Conservation (phyloP, 2,113 vertebrate species). For the Phalacrocorax brasilianus region DNA sequence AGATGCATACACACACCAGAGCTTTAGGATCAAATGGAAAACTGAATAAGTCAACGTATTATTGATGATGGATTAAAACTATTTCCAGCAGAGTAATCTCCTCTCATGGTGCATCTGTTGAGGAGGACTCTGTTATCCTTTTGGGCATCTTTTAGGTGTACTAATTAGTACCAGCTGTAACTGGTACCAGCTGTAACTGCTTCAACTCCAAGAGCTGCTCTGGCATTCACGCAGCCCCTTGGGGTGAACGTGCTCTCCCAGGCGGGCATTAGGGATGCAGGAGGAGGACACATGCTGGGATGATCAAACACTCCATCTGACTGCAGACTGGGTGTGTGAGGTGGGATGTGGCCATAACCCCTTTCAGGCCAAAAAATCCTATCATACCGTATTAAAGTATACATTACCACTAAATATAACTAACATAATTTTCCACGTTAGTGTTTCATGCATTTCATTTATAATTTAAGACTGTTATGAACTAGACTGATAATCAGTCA, state of each 20-base stretch:
- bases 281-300: not conserved
- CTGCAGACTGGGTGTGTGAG: not conserved
- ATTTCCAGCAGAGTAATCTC: not conserved
- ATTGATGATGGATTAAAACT: not conserved
- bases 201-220: not conserved
- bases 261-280: rapidly evolving
- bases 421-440: not conserved
- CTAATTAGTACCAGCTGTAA: not conserved
- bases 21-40: slow-evolving; percentile 9
- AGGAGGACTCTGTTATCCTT: not conserved
- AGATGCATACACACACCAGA: not conserved
- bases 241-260: not conserved
- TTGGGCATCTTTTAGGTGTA: slow-evolving; percentile 17
- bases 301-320: not conserved
- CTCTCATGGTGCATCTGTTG: not conserved
- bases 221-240: not conserved
- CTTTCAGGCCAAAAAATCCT: not conserved
- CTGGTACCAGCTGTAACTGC: not conserved
- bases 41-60: not conserved
- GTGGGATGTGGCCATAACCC: not conserved
- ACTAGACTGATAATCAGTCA: not conserved
- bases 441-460: not conserved
- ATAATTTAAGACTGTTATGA: not conserved
- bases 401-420: not conserved
- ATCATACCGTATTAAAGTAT: not conserved